Percentiles rank a stretch among this genome's conserved stretches.
These are phyloP conservation scores for Hemiprocne comata DNA, from an alignment of 2,113 vertebrate species.

Conservation along the genomic window DNA sequence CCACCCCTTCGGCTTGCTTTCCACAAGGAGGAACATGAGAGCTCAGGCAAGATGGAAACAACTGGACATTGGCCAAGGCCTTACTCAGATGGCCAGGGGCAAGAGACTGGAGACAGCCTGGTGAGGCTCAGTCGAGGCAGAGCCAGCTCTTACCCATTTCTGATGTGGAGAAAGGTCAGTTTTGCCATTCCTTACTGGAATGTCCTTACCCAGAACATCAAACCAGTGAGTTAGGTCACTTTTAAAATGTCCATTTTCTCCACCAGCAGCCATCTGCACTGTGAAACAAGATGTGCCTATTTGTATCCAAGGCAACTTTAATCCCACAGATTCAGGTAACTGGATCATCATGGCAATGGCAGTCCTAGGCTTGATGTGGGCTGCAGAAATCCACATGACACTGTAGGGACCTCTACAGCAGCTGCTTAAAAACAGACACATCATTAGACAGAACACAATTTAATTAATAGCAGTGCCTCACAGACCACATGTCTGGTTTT, in stretches of 20 bases:
- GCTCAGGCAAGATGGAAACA: conserved; percentile 7
- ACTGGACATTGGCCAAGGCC: background rate
- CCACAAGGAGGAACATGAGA: background rate
- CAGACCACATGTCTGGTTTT: background rate
- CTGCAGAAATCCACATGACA: background rate
- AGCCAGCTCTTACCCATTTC: background rate
- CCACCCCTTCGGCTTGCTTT: background rate
- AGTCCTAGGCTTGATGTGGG: background rate
- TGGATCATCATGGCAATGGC: background rate
- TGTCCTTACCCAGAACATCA: background rate
- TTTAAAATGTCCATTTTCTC: background rate
- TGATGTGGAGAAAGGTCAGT: background rate
- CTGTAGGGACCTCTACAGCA: background rate
- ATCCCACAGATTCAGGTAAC: background rate
- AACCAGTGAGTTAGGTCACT: background rate
- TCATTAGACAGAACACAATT: background rate
- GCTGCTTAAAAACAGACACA: background rate
- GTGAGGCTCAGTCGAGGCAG: background rate
- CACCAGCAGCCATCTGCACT: background rate
- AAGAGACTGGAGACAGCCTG: background rate
- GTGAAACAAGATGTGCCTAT: background rate
- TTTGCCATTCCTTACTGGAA: background rate
- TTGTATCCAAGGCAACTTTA: background rate
- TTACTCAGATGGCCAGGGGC: background rate
- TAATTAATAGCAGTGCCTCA: background rate